phyloP scores from a whole-genome alignment of 2,113 vertebrate species.

The Eurypyga helias region DNA sequence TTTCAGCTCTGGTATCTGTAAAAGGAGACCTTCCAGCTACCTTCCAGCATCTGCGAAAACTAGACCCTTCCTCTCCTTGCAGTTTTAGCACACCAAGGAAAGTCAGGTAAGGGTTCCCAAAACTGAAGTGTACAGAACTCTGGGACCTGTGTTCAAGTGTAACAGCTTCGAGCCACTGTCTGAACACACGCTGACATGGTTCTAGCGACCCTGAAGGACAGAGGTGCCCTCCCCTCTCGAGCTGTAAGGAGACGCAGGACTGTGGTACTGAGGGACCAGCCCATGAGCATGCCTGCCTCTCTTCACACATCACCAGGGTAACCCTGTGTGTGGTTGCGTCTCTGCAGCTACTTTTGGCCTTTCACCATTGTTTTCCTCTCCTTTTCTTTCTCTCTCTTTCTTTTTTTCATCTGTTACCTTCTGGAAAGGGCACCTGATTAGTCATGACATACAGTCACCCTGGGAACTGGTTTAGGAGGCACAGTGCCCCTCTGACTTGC shows the following conservation, averaged over 20 bases:
- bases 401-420: not conserved
- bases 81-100: not conserved
- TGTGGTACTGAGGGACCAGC: not conserved
- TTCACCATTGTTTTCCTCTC: not conserved
- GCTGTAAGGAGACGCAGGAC: not conserved
- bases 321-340: not conserved
- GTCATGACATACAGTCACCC: not conserved
- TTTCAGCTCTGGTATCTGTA: not conserved
- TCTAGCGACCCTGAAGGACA: not conserved
- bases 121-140: not conserved
- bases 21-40: not conserved
- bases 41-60: not conserved
- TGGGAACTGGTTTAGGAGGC: not conserved
- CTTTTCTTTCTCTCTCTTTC: not conserved
- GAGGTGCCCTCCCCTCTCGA: rapidly evolving
- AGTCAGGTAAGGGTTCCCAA: not conserved
- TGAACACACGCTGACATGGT: not conserved
- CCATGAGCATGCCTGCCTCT: not conserved
- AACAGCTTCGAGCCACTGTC: not conserved
- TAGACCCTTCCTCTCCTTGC: not conserved
- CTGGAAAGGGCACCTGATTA: not conserved
- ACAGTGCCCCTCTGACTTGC: not conserved
- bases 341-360: not conserved
- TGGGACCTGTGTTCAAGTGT: not conserved
- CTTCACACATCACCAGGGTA: not conserved